phyloP scores from a whole-genome alignment of 2,888 invertebrate species.

The Steinernema scapterisci region DNA sequence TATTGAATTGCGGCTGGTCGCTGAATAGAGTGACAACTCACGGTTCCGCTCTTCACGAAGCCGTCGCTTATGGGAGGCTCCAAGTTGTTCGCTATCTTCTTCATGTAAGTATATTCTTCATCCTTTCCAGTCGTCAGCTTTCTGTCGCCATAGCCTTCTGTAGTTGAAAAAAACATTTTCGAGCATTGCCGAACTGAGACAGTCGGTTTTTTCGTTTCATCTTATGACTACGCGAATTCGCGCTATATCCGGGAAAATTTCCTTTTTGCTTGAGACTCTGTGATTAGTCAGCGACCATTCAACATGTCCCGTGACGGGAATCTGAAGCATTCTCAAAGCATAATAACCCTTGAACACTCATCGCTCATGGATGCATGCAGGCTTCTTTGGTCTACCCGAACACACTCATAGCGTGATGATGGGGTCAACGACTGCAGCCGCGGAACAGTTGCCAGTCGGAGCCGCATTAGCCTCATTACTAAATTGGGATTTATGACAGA shows the following conservation, averaged over 20 bases:
- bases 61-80: slow-evolving; percentile 4
- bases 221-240: too few relatives aligned
- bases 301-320: too few relatives aligned
- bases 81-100: slow-evolving; percentile 16
- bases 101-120: slow-evolving; percentile 26
- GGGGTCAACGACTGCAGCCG: not conserved
- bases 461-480: slow-evolving; percentile 12
- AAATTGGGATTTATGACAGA: slow-evolving; percentile 15
- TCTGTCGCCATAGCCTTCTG: too few relatives aligned
- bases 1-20: slow-evolving; percentile 16
- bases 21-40: not conserved
- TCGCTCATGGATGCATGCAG: not conserved
- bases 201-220: too few relatives aligned
- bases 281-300: too few relatives aligned
- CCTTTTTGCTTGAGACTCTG: too few relatives aligned
- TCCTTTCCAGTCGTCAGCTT: too few relatives aligned
- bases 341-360: slow-evolving; percentile 1
- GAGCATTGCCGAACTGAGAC: too few relatives aligned
- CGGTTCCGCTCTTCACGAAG: slow-evolving; percentile 22
- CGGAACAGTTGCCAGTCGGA: slow-evolving; percentile 1
- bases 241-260: too few relatives aligned
- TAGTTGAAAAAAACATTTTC: too few relatives aligned
- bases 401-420: not conserved
- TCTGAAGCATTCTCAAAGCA: not conserved
- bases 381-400: not conserved